Evolutionary conservation across 2,113 vertebrate genomes (phyloP).

Genomic region (Erinaceus europaeus): DNA sequence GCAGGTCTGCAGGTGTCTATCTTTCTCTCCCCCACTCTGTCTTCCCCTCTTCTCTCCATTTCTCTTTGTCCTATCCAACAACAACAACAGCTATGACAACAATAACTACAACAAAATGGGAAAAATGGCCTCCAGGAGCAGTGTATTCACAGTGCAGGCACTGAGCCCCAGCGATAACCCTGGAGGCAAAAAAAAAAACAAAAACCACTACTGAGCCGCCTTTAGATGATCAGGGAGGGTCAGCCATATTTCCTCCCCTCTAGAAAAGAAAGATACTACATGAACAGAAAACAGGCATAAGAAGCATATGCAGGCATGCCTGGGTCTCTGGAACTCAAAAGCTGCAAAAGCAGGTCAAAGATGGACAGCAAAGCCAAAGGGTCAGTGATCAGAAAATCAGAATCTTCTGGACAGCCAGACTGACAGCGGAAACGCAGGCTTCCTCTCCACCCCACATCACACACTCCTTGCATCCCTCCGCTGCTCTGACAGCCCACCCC

Average conservation of each 20-base stretch:
- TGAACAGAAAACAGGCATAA: conserved; percentile 18
- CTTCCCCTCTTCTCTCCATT: too few relatives aligned
- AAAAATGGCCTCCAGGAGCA: too few relatives aligned
- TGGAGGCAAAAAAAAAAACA: too few relatives aligned
- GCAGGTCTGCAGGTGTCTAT: too few relatives aligned
- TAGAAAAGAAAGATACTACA: conserved; percentile 33
- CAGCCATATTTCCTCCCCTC: not conserved
- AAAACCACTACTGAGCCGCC: not conserved
- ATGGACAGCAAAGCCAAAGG: not conserved
- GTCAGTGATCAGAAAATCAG: conserved; percentile 2
- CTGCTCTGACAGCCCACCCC: not conserved
- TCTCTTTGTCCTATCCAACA: too few relatives aligned
- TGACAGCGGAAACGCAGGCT: not conserved
- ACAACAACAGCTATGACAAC: too few relatives aligned
- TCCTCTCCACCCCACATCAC: not conserved
- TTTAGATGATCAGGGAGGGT: not conserved
- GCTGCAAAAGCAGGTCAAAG: not conserved
- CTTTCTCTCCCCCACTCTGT: too few relatives aligned
- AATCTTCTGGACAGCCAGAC: not conserved
- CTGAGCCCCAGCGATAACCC: too few relatives aligned
- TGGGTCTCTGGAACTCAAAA: not conserved
- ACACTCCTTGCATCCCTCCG: not conserved
- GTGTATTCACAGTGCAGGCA: too few relatives aligned
- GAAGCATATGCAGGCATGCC: not conserved
- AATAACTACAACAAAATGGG: too few relatives aligned